Base-by-base conservation (phyloP, 2,888 invertebrate genomes). In the Drosophila infuscata region DNA sequence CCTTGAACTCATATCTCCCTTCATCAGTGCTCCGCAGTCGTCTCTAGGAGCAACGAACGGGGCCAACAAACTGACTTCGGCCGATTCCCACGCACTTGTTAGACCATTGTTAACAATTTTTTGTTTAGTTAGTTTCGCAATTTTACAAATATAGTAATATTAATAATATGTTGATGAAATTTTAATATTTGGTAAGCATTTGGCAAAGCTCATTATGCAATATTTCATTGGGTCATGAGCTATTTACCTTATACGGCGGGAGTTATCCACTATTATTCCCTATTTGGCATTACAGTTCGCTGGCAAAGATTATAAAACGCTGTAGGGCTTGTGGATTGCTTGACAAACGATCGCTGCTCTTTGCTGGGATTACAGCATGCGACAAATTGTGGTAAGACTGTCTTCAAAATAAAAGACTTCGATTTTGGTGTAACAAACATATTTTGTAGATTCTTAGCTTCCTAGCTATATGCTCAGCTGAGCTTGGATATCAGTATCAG, bases 1-100 rank as follows among this genome's bases (percentile, higher is more conserved):
- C 78, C 38, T 1, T 29, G 3, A 90, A 70, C 79, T 83, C 82
- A 29, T 91, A 91, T 51, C 64, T 91, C 70, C 91, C 91, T 3
- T 52, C 91, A 9, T 87, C 91, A 12, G 53, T 91, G 38, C 70
- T 91, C 49, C 89, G 86, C 38, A 76, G 75, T 56, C 88, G 88
- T 61, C 52, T 76, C 35, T 91, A 91, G 65, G 56, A 51, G 52
- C 57, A 60, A 25, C 17, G 63, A 57, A 53, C 61, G 61, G 30
- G 63, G 32, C 32, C 57, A 60, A 59, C 73, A 62, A 66, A 74
- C 63, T 70, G 58, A 62, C 64, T 79, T 63, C 64, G 67, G 38
- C 36, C 49, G 74, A 68, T 52, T 66, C 68, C 78, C 48, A 63
- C 73, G 56, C 81, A 88, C 74, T 75, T 71, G 57, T 64, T 66